Percentiles rank a stretch among this genome's conserved stretches.
phyloP scores from a whole-genome alignment of 2,888 invertebrate species.

The Chloroclystis v-ata region DNA sequence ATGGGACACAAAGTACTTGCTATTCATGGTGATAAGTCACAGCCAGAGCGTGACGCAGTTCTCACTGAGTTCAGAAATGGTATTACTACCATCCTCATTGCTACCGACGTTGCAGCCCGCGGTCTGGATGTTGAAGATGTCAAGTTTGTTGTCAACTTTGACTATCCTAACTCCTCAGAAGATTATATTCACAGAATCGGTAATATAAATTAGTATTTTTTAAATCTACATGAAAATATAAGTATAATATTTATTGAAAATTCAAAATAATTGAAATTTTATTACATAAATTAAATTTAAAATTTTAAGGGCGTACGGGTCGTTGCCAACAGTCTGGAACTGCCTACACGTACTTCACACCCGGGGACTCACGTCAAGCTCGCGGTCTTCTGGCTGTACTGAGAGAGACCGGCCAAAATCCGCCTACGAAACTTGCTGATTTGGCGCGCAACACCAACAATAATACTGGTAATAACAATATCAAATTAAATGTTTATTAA shows the following conservation, averaged over 20 bases:
- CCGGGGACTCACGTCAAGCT: conserved; percentile 93
- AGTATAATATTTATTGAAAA: too few species aligned
- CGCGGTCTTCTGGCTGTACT: conserved; percentile 94
- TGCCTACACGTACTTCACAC: conserved; percentile 97
- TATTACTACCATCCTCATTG: conserved; percentile 92
- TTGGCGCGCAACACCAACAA: conserved; percentile 80
- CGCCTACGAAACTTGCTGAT: conserved; percentile 88
- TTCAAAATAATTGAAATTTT: too few species aligned
- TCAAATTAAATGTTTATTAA: too few species aligned
- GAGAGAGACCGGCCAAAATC: conserved; percentile 93
- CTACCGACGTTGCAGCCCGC: conserved; percentile 96
- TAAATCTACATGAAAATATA: background rate
- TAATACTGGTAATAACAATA: conserved; percentile 56
- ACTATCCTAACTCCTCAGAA: conserved; percentile 98
- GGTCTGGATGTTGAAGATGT: conserved; percentile 96
- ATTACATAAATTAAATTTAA: too few species aligned
- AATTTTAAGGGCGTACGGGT: conserved; percentile 86
- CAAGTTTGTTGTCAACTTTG: conserved; percentile 98
- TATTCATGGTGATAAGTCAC: conserved; percentile 98
- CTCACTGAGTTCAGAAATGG: conserved; percentile 91
- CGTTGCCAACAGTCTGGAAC: conserved; percentile 95
- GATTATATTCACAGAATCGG: conserved; percentile 99
- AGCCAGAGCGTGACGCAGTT: conserved; percentile 95
- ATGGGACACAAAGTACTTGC: conserved; percentile 89
- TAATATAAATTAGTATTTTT: conserved; percentile 29